Evolutionary conservation across 2,797 vertebrate species (phyloP).

Genomic region (Cyprinodon diabolis): DNA sequence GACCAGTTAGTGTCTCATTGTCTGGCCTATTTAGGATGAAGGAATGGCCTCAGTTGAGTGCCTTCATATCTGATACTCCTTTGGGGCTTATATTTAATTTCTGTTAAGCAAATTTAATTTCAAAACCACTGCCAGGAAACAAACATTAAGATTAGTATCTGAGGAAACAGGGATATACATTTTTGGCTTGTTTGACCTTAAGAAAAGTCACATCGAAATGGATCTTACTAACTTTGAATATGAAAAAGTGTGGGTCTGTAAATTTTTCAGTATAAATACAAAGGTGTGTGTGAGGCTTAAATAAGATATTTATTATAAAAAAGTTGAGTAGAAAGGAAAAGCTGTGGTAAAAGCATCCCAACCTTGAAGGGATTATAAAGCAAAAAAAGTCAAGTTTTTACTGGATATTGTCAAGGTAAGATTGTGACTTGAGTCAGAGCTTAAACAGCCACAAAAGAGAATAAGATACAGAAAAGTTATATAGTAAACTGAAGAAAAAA

Average conservation of each 20-base stretch:
- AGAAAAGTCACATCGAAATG: not conserved
- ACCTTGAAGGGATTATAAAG: too few relatives aligned
- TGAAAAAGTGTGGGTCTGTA: not conserved
- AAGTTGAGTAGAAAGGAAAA: too few relatives aligned
- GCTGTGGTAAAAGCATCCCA: too few relatives aligned
- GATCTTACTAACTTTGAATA: not conserved
- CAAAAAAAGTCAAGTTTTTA: too few relatives aligned
- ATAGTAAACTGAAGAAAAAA: too few relatives aligned
- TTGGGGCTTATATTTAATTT: not conserved
- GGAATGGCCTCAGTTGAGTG: slow-evolving; percentile 27
- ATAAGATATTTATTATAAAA: too few relatives aligned
- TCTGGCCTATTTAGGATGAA: slow-evolving; percentile 20
- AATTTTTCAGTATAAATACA: not conserved
- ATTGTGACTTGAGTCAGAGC: too few relatives aligned
- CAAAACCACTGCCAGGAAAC: not conserved
- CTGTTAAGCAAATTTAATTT: not conserved
- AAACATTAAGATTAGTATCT: not conserved
- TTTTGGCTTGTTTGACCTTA: not conserved
- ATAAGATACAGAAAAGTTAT: too few relatives aligned
- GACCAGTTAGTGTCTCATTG: slow-evolving; percentile 25
- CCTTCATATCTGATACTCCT: slow-evolving; percentile 6
- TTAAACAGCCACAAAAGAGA: too few relatives aligned
- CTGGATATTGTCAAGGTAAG: too few relatives aligned
- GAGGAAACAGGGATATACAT: not conserved
- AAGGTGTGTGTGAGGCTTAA: too few relatives aligned